Base-by-base conservation (phyloP, 2,113 vertebrate species). In the Redunca redunca region DNA sequence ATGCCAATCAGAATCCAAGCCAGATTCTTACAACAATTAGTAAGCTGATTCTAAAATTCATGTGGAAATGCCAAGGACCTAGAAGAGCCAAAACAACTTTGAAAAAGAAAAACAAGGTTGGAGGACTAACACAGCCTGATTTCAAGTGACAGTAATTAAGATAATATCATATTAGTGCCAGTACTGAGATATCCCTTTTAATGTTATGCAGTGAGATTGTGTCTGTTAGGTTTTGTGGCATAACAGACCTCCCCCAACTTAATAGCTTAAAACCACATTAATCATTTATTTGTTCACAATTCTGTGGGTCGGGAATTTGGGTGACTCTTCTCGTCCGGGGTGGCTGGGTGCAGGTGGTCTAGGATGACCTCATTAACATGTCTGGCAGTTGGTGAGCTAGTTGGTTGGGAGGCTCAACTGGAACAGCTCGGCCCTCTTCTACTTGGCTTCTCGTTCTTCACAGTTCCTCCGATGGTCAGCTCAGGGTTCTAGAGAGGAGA, bases 1-100 rank as follows among this genome's bases (percentile, higher is more conserved):
- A 86, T 93, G 25, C 43, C 40, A 92, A 0, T 85, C 52, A 94
- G 55, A 96, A 77, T 92, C 13, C n/a, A 28, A 80, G 46, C 15
- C 58, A 93, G 19, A 40, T 57, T 96, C 62, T 97, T 97, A 7
- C 80, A 77, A 71, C 89, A 60, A 62, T 93, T 89, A 77, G 64
- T 52, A 95, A 74, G 36, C n/a, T 52, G 52, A 71, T 91, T 95
- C 28, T 95, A 55, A 92, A 96, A 48, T 88, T 83, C 12, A 43
- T 64, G 16, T 90, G 83, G 50, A 88, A 97, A 85, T 92, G 6
- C 57, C 64, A 74, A 92, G 43, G 26, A 92, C 30, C 40, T 97
- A 50, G 50, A 96, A 93, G 91, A 77, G 78, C 64, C 36, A 67
- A 58, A 96, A 83, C 43, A 97, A 26, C 53, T 82, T 83, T 88